Evolutionary conservation across 2,797 vertebrate genomes (phyloP).

Genomic region (Lagocephalus sceleratus): DNA sequence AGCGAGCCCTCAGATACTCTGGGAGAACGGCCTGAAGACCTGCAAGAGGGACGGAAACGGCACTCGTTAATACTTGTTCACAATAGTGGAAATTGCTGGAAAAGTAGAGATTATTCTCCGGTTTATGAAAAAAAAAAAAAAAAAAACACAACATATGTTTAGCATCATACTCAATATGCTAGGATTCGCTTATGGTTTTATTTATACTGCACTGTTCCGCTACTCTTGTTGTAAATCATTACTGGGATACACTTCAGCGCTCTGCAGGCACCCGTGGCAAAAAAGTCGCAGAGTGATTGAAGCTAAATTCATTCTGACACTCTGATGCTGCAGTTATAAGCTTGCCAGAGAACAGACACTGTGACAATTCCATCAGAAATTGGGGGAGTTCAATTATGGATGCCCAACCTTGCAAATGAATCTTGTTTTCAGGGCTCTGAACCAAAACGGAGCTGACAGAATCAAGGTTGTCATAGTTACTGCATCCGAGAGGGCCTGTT

Average conservation of each 20-base stretch:
- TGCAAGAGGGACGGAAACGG: conserved; percentile 49
- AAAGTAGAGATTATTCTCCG: neutral
- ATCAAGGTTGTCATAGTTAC: conserved; percentile 99
- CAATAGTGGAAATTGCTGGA: conserved; percentile 12
- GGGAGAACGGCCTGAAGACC: conserved; percentile 93
- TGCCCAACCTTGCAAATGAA: conserved; percentile 95
- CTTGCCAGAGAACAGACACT: conserved; percentile 63
- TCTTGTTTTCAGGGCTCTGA: conserved; percentile 98
- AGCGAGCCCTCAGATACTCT: conserved; percentile 86
- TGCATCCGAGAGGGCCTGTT: conserved; percentile 97
- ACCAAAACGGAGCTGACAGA: conserved; percentile 99
- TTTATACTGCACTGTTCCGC: conserved; percentile 38
- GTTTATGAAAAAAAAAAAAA: no score
- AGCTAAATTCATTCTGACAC: conserved; percentile 68
- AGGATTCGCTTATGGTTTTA: conserved; percentile 51
- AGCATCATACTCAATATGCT: conserved; percentile 37
- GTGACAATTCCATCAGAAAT: conserved; percentile 74
- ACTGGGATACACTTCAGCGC: conserved; percentile 53
- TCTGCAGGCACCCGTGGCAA: conserved; percentile 33
- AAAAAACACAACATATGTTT: conserved; percentile 34
- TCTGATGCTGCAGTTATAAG: conserved; percentile 55
- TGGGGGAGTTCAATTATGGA: conserved; percentile 73
- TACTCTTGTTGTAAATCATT: conserved; percentile 57
- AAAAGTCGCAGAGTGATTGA: conserved; percentile 61
- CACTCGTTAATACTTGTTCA: conserved; percentile 6